Percentiles rank a stretch among this genome's conserved stretches.
phyloP scores from a whole-genome alignment of 1,140 invertebrate species.

The Bombus pascuorum region DNA sequence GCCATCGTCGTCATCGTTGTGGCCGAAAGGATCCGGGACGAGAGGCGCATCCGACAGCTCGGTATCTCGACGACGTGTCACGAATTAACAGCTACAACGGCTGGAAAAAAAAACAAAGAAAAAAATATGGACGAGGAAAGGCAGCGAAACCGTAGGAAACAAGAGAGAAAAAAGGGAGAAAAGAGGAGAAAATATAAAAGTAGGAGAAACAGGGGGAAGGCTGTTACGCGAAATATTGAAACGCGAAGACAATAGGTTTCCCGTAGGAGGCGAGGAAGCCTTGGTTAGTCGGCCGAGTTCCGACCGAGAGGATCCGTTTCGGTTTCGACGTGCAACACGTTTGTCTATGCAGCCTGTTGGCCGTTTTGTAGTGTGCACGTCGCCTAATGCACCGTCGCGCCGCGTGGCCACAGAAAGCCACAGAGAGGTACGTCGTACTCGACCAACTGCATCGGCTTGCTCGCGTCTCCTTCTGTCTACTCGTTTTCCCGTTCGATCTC shows the following conservation, averaged over 20 bases:
- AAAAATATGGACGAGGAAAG: not conserved
- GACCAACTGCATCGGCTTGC: slow-evolving; percentile 22
- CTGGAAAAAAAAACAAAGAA: not conserved
- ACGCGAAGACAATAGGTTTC: slow-evolving; percentile 33
- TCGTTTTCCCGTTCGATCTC: slow-evolving; percentile 12
- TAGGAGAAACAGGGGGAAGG: not conserved
- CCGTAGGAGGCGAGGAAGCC: not conserved
- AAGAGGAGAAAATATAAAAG: not conserved
- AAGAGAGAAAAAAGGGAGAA: too few species aligned
- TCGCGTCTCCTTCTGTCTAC: slow-evolving; percentile 32
- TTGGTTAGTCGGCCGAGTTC: not conserved
- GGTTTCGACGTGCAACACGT: slow-evolving; percentile 13
- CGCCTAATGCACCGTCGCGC: slow-evolving; percentile 59
- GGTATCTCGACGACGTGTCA: not conserved
- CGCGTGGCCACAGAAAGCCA: slow-evolving; percentile 5
- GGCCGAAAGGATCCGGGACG: not conserved
- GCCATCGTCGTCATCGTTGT: not conserved
- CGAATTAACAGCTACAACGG: not conserved
- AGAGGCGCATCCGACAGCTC: not conserved
- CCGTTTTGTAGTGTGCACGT: slow-evolving; percentile 36
- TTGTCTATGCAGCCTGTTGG: not conserved
- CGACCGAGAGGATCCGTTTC: not conserved
- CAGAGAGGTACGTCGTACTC: slow-evolving; percentile 40
- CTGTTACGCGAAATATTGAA: slow-evolving; percentile 38
- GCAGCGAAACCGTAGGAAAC: not conserved